These are phyloP conservation scores for Rutilus rutilus DNA, from an alignment of 2,113 vertebrate species.

Conservation along the genomic window DNA sequence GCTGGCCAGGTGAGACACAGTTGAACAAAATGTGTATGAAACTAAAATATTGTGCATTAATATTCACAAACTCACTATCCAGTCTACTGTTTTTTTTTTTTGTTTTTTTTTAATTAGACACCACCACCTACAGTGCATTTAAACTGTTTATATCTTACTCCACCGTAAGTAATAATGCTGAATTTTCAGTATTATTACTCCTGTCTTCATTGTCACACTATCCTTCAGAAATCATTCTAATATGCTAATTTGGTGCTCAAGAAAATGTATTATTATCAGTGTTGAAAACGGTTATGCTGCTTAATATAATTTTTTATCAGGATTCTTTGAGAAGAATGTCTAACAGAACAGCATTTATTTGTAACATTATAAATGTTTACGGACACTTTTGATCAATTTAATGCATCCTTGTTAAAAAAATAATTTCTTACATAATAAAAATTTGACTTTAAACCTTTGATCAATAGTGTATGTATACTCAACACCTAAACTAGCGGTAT, in stretches of 20 bases:
- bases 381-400: background rate
- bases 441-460: too few relatives aligned
- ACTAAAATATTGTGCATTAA: background rate
- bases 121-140: too few relatives aligned
- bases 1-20: slow-evolving; percentile 84
- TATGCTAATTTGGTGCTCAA: background rate
- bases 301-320: background rate
- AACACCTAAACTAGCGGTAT: too few relatives aligned
- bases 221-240: background rate
- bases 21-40: background rate
- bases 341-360: background rate
- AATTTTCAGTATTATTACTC: background rate
- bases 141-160: too few relatives aligned
- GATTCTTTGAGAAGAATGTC: background rate
- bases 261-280: too few relatives aligned
- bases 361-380: background rate
- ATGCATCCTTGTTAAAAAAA: background rate
- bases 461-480: too few relatives aligned
- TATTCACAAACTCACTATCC: background rate
- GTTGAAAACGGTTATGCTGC: too few relatives aligned
- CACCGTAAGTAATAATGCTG: background rate
- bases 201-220: background rate
- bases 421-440: background rate
- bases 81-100: background rate
- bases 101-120: too few relatives aligned